Conservation (phyloP, 2,113 vertebrate genomes). For the Catharus fuscescens region DNA sequence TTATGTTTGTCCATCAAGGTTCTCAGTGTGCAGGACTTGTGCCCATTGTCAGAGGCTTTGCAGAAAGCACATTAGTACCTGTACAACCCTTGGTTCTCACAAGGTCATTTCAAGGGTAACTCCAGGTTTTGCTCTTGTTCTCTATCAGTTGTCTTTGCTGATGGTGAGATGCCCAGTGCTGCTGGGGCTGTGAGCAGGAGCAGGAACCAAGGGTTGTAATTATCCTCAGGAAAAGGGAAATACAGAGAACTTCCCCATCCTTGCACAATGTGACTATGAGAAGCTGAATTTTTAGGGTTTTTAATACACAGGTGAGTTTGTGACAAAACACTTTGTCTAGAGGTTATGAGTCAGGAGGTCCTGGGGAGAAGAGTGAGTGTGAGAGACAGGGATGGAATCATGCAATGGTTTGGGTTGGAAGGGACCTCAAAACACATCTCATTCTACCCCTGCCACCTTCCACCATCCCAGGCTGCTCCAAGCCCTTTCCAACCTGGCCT, state of each 20-base stretch:
- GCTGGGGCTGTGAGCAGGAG: background rate
- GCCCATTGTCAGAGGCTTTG: background rate
- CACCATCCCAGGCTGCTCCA: fast-evolving
- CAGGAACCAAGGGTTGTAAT: background rate
- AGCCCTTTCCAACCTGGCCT: fast-evolving
- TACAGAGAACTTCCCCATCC: background rate
- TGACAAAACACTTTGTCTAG: background rate
- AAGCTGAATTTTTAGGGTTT: background rate
- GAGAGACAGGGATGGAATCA: background rate
- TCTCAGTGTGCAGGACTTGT: background rate
- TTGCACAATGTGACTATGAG: background rate
- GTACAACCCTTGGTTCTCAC: background rate
- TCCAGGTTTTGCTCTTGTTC: background rate
- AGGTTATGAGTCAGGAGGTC: background rate
- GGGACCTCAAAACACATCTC: background rate
- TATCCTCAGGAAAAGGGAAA: background rate
- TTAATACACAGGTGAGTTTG: background rate
- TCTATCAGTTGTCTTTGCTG: fast-evolving
- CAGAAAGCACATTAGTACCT: background rate
- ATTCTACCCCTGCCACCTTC: background rate
- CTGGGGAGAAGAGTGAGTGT: background rate
- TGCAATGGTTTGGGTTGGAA: background rate
- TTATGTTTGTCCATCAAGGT: background rate
- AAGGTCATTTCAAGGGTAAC: background rate
- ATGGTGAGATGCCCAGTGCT: background rate